phyloP scores from a whole-genome alignment of 2,888 invertebrate species.

The Himalopsyche anomala region DNA sequence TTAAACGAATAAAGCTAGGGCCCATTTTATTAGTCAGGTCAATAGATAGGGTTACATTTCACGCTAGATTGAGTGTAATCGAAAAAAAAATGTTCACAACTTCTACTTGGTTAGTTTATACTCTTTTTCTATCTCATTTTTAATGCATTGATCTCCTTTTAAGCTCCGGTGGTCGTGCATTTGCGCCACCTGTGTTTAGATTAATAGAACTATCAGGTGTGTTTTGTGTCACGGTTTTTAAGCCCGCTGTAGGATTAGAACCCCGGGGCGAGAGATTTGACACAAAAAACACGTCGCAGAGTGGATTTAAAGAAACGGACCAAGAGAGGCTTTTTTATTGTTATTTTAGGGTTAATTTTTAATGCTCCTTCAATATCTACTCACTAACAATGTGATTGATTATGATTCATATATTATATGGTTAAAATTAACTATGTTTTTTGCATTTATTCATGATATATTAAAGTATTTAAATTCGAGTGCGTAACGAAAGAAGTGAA shows the following conservation, averaged over 20 bases:
- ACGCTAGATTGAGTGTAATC: background rate
- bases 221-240: slow-evolving; percentile 46
- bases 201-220: slow-evolving; percentile 57
- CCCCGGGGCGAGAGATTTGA: slow-evolving; percentile 24
- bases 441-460: too few relatives aligned
- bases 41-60: too few relatives aligned
- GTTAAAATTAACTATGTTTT: too few relatives aligned
- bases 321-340: slow-evolving; percentile 45
- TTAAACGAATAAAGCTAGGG: too few relatives aligned
- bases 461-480: too few relatives aligned
- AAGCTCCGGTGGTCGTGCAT: slow-evolving; percentile 52
- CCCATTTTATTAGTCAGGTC: background rate
- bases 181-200: slow-evolving; percentile 57
- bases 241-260: slow-evolving; percentile 8
- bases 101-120: background rate
- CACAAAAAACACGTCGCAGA: slow-evolving; percentile 38
- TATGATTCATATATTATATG: too few relatives aligned
- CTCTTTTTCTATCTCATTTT: background rate
- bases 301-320: slow-evolving; percentile 44
- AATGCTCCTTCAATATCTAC: background rate
- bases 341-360: background rate
- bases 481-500: too few relatives aligned
- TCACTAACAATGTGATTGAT: too few relatives aligned
- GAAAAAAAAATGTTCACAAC: background rate
- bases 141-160: slow-evolving; percentile 10